A percentile compares a stretch with the other conserved stretches of the same genome.
phyloP scores from a whole-genome alignment of 92 coral and sea anemone species.

The Phenganax stokvisi region DNA sequence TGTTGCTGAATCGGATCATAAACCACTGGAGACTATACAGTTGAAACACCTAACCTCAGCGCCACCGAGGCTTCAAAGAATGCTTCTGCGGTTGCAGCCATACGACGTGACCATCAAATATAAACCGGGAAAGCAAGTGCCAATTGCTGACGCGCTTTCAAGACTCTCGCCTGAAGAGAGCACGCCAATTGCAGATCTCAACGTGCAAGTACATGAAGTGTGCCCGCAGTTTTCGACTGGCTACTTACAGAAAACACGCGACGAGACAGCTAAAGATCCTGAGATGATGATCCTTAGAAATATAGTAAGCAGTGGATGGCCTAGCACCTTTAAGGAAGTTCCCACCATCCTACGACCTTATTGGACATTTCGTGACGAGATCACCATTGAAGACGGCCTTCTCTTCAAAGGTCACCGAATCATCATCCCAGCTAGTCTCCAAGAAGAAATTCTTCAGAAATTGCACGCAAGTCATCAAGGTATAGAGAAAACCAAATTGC shows the following conservation, averaged over 20 bases:
- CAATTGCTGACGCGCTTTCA: conserved; percentile 42
- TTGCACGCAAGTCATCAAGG: neutral
- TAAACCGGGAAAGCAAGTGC: conserved; percentile 24
- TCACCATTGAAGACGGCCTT: conserved; percentile 34
- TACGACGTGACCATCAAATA: conserved; percentile 36
- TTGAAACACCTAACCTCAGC: conserved; percentile 47
- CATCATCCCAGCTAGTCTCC: conserved; percentile 20
- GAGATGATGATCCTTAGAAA: conserved; percentile 22
- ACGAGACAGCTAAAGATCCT: conserved; percentile 19
- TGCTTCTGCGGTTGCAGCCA: conserved; percentile 38
- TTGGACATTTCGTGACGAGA: conserved; percentile 41
- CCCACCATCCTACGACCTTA: conserved; percentile 18
- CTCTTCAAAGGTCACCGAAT: conserved; percentile 26
- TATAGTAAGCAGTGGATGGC: conserved; percentile 39
- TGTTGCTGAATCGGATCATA: conserved; percentile 47
- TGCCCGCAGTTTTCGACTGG: conserved; percentile 39
- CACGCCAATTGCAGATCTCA: conserved; percentile 22
- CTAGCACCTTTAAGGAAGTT: conserved; percentile 30
- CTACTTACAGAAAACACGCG: conserved; percentile 10
- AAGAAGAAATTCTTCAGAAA: neutral
- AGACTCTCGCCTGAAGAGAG: conserved; percentile 19
- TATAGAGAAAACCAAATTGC: conserved; percentile 14
- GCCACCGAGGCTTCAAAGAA: conserved; percentile 45
- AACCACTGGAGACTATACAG: conserved; percentile 47
- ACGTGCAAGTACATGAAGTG: conserved; percentile 39